Evolutionary conservation across 2,888 invertebrate species (phyloP), one percentile per base, ranked within the genome.

Genomic region (Catocala nupta): DNA sequence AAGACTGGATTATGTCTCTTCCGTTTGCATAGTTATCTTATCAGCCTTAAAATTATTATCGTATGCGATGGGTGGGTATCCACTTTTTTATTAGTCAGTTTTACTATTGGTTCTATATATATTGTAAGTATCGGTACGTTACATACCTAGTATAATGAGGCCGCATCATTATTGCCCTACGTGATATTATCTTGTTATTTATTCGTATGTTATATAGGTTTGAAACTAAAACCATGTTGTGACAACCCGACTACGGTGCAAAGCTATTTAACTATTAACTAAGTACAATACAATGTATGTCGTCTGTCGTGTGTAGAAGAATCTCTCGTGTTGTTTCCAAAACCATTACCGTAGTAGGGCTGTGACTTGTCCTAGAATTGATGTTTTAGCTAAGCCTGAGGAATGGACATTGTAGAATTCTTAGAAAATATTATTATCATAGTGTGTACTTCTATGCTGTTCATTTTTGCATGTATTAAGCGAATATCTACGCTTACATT

Each of bases 111-210:
- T 74, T 62, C 25, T 53, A 48, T 9, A 39, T 39, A 39, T 39
- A 39, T 7, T 39, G 8, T 39, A 8, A 39, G 36, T 39, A 39
- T 5, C 36, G 36, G 36, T 9, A 39, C 36, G 6, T 8, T 60
- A 48, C 13, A 54, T 58, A 52, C 51, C 11, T 71, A 68, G 59
- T 58, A 3, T 55, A 70, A 71, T 55, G 63, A 51, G 42, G 48
- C 64, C 59, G 51, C 63, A 52, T 68, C 54, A 71, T 56, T 68
- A 70, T 68, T 25, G 25, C 25, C 63, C 65, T 52, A 10, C 36
- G 34, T 52, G 58, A 59, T 59, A 59, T 59, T 52, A 70, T 71
- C 70, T 74, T 77, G 73, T 78, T 78, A 73, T 75, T 73, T 79
- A 77, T 75, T 79, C 70, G 57, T 74, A 71, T 60, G 57, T 57